Base-by-base conservation (phyloP, 2,797 vertebrate species). In the Acanthurus leucopareius region DNA sequence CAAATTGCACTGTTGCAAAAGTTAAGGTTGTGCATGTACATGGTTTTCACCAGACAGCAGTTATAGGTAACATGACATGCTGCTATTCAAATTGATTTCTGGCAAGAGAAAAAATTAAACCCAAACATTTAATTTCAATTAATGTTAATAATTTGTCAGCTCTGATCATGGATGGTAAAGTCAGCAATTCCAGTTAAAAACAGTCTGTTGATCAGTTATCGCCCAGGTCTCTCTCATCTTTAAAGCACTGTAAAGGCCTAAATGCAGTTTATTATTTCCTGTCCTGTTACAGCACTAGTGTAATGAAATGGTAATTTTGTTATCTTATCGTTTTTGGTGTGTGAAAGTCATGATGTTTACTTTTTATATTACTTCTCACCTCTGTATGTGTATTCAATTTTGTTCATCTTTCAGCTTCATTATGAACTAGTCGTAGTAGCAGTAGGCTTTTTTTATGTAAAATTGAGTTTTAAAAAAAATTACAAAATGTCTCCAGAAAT, bases 311-410 rank as follows among this genome's bases (percentile, higher is more conserved):
- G 81, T 93, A 93, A 91, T 88, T 88, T 79, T 86, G 63, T 89
- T 88, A 84, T 94, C 88, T 91, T 90, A 91, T 91, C 65, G 19
- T 91, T 90, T 89, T 91, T 88, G 93, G 91, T 88, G 92, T 92
- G 92, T 93, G 93, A 94, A 95, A 94, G 94, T 96, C 95, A 94
- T 85, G 85, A 95, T 95, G 95, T 96, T 96, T 96, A 95, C 94
- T 94, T 96, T 94, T 95, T 95, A 86, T 93, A 92, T 91, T 89
- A 74, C 76, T 84, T 84, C 82, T 90, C 76, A 71, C 48, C 73
- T 90, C 82, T 78, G 71, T 82, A 47, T 25, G 65, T 77, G 82
- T 81, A 87, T 77, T 83, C 74, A 47, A 76, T 81, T 85, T 60
- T 84, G 71, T 88, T 51, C 67, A 63, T 75, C 82, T 83, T 70